A percentile compares a stretch with the other conserved stretches of the same genome.
phyloP scores from a whole-genome alignment of 2,113 vertebrate genomes.

The Rhynchopsitta pachyrhyncha region DNA sequence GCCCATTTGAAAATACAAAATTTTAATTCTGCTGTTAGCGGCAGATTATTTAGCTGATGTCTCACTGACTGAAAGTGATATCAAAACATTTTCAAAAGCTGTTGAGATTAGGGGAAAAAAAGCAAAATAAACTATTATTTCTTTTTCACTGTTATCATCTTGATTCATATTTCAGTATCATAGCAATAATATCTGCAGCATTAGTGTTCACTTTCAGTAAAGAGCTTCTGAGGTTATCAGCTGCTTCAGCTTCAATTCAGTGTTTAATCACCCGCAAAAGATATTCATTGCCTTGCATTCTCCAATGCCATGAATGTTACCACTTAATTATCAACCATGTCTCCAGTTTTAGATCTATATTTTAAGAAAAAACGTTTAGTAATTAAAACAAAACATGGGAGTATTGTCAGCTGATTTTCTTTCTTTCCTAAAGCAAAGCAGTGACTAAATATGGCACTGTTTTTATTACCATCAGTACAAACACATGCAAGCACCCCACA shows the following conservation, averaged over 20 bases:
- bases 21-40: not conserved
- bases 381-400: not conserved
- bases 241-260: not conserved
- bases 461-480: conserved; percentile 28
- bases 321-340: conserved; percentile 17
- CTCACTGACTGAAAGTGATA: not conserved
- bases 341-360: not conserved
- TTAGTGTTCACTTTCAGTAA: not conserved
- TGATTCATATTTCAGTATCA: not conserved
- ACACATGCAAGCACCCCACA: not conserved
- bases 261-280: not conserved
- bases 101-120: not conserved
- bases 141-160: not conserved
- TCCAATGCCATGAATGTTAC: not conserved
- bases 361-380: not conserved
- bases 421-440: conserved; percentile 22
- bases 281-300: not conserved
- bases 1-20: not conserved
- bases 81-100: not conserved
- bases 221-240: not conserved
- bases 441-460: conserved; percentile 5
- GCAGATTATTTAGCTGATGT: not conserved
- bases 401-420: not conserved
- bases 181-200: not conserved
- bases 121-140: not conserved